A percentile compares a stretch with the other conserved stretches of the same genome.
Conservation (phyloP, 2,113 vertebrate genomes). For the Corythoichthys intestinalis region DNA sequence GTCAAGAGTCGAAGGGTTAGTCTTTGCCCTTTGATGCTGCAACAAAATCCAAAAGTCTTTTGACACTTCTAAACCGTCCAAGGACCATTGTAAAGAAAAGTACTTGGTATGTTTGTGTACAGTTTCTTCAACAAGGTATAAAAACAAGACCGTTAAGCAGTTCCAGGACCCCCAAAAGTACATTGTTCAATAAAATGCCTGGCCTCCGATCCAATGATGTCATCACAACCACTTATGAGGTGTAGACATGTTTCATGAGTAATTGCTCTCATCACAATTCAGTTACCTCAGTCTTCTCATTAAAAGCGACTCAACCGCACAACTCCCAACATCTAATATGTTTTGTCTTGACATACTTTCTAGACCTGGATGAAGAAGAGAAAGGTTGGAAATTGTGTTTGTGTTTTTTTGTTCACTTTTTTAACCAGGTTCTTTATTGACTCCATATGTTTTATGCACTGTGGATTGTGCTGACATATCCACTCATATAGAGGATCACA, state of each 20-base stretch:
- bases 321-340: constrained; percentile 12
- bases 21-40: constrained; percentile 9
- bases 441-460: constrained; percentile 59
- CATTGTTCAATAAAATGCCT: constrained; percentile 44
- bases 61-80: neutral
- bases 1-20: constrained; percentile 13
- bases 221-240: constrained; percentile 45
- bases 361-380: constrained; percentile 31
- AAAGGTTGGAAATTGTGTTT: constrained; percentile 38
- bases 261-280: constrained; percentile 42
- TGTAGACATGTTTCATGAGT: constrained; percentile 40
- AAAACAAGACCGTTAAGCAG: constrained; percentile 19
- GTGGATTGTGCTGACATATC: constrained; percentile 49
- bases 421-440: constrained; percentile 46
- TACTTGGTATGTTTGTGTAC: neutral
- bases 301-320: constrained; percentile 14
- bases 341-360: constrained; percentile 29
- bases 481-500: constrained; percentile 51
- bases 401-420: constrained; percentile 39
- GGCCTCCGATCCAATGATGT: constrained; percentile 48
- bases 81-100: neutral
- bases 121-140: neutral
- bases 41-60: constrained; percentile 5
- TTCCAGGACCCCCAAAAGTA: constrained; percentile 42
- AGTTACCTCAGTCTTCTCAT: constrained; percentile 41